Conservation (phyloP, 2,888 invertebrate genomes). For the Dolichopus griseipennis region DNA sequence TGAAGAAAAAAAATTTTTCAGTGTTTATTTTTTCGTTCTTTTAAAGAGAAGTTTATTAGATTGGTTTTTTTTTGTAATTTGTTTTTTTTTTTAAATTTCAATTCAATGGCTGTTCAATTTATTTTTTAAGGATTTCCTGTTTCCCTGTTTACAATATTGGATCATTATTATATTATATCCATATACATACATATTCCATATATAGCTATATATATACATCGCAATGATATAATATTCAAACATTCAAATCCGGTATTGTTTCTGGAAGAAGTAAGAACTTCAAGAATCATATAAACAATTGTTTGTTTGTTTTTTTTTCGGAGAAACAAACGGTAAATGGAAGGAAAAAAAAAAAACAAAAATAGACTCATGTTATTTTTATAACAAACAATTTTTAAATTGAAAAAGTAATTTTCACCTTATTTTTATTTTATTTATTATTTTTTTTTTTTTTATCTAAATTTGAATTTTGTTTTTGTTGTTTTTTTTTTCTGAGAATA, state of each 20-base stretch:
- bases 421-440: too few species aligned
- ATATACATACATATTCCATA: too few species aligned
- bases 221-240: neutral
- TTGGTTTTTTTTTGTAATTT: neutral
- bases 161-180: neutral
- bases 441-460: too few species aligned
- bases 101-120: conserved; percentile 4
- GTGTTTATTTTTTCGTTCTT: neutral
- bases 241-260: neutral
- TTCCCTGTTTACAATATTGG: neutral
- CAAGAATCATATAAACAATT: too few species aligned
- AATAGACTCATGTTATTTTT: neutral
- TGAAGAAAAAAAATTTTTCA: neutral
- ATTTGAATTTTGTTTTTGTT: too few species aligned
- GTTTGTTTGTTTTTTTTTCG: too few species aligned
- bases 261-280: neutral
- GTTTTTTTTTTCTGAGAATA: too few species aligned
- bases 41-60: neutral
- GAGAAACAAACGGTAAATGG: neutral
- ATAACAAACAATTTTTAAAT: neutral
- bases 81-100: neutral
- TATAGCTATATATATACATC: too few species aligned
- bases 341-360: too few species aligned
- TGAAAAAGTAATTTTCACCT: conserved; percentile 1
- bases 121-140: conserved; percentile 4